Evolutionary conservation across 2,797 vertebrate genomes (phyloP).

Genomic region (Pogonophryne albipinna): DNA sequence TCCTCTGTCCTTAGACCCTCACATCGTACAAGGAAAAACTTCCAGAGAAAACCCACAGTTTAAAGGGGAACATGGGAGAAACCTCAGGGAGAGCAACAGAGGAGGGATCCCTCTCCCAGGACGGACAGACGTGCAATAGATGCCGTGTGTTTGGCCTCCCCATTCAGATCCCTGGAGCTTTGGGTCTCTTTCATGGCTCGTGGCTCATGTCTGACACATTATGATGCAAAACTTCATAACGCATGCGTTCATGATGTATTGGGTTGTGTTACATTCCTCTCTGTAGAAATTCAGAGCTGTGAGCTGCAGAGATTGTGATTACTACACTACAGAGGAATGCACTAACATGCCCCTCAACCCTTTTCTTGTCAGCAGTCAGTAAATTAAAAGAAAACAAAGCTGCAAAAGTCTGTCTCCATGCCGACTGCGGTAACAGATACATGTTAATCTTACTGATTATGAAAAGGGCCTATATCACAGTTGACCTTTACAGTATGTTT

Average conservation of each 20-base stretch:
- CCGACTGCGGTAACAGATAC: not conserved
- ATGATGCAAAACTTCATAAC: conserved; percentile 18
- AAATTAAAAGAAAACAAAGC: conserved; percentile 59
- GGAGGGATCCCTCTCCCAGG: no score
- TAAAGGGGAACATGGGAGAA: no score
- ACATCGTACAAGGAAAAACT: no score
- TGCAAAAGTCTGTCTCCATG: not conserved
- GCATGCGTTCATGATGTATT: conserved; percentile 6
- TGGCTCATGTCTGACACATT: conserved; percentile 11
- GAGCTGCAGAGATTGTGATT: conserved; percentile 37
- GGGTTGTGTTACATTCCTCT: conserved; percentile 23
- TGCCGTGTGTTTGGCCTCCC: no score
- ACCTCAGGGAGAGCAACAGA: no score
- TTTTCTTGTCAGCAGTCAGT: conserved; percentile 25
- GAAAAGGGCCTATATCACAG: conserved; percentile 14
- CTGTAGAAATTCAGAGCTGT: conserved; percentile 8
- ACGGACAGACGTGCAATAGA: no score
- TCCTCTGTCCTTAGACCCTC: no score
- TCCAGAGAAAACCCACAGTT: no score
- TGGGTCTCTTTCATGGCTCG: conserved; percentile 5
- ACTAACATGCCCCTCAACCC: conserved; percentile 19
- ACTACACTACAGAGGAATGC: conserved; percentile 45
- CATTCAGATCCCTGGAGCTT: conserved; percentile 8
- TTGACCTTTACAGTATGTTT: conserved; percentile 10
- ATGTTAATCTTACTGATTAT: conserved; percentile 16